Percentiles rank a stretch among this genome's conserved stretches.
Conservation (phyloP, 2,113 vertebrate genomes). For the Alectura lathami region DNA sequence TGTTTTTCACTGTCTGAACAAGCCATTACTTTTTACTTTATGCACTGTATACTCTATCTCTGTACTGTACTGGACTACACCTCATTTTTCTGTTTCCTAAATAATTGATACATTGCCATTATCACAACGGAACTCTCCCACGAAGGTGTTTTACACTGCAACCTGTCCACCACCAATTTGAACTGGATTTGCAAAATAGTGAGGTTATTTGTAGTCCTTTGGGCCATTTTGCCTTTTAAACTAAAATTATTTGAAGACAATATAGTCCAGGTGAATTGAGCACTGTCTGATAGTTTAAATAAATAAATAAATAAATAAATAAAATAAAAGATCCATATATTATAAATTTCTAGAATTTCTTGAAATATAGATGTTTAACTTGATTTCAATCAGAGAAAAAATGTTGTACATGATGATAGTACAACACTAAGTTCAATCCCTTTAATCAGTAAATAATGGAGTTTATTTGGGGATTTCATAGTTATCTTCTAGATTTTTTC, state of each 20-base stretch:
- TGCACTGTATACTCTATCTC: neutral
- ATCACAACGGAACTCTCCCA: slow-evolving; percentile 1
- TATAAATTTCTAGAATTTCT: neutral
- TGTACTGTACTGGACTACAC: neutral
- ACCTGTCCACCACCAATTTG: neutral
- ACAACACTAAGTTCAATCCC: neutral
- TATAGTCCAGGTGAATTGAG: neutral
- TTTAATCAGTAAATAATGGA: neutral
- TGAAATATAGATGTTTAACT: neutral
- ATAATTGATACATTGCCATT: slow-evolving; percentile 10
- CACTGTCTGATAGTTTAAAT: neutral
- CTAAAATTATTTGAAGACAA: neutral
- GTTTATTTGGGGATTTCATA: neutral
- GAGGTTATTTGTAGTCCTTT: neutral
- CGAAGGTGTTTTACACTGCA: neutral
- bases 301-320: too few relatives aligned
- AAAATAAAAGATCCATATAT: neutral
- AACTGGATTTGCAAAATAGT: neutral
- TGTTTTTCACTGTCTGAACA: slow-evolving; percentile 4
- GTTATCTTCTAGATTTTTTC: neutral
- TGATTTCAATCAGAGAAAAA: neutral
- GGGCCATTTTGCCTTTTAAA: neutral
- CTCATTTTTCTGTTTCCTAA: slow-evolving; percentile 22
- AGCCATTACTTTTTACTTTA: slow-evolving; percentile 21
- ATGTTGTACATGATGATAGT: neutral